Evolutionary conservation across 2,888 invertebrate species (phyloP).

Genomic region (Agonopterix subpropinquella): DNA sequence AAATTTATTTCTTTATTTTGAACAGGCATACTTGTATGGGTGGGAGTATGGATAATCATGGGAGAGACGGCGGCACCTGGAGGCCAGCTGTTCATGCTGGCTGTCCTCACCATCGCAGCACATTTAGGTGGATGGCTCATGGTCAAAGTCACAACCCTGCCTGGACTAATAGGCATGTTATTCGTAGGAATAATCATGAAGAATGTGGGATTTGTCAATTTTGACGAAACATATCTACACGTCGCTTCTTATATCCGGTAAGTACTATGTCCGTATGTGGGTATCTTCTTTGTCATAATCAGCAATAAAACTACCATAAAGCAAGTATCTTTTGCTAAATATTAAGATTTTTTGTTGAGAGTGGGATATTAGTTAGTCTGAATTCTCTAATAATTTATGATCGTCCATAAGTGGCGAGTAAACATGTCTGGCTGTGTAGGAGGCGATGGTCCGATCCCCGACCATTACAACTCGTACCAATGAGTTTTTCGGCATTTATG

Average conservation of each 20-base stretch:
- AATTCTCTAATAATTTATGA: too few species aligned
- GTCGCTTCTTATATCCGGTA: constrained; percentile 84
- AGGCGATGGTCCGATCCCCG: too few species aligned
- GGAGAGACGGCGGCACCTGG: constrained; percentile 88
- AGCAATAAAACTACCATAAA: too few species aligned
- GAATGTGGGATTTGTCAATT: constrained; percentile 83
- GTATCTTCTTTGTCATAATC: too few species aligned
- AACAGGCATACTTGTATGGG: constrained; percentile 82
- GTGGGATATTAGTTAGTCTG: too few species aligned
- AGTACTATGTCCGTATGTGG: background rate
- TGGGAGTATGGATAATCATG: constrained; percentile 84
- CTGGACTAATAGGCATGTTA: constrained; percentile 91
- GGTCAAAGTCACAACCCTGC: constrained; percentile 84
- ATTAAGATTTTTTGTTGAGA: too few species aligned
- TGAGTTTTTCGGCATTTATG: too few species aligned
- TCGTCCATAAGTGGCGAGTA: too few species aligned
- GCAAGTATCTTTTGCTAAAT: too few species aligned
- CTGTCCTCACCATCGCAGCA: constrained; percentile 83
- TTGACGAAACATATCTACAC: constrained; percentile 79
- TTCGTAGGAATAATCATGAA: constrained; percentile 83
- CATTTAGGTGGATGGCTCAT: constrained; percentile 90
- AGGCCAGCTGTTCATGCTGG: constrained; percentile 87
- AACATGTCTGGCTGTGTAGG: too few species aligned
- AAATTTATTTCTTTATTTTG: background rate
- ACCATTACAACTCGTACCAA: too few species aligned